These are phyloP conservation scores for Phyllotreta cruciferae DNA, from an alignment of 2,888 invertebrate species.

Conservation along the genomic window DNA sequence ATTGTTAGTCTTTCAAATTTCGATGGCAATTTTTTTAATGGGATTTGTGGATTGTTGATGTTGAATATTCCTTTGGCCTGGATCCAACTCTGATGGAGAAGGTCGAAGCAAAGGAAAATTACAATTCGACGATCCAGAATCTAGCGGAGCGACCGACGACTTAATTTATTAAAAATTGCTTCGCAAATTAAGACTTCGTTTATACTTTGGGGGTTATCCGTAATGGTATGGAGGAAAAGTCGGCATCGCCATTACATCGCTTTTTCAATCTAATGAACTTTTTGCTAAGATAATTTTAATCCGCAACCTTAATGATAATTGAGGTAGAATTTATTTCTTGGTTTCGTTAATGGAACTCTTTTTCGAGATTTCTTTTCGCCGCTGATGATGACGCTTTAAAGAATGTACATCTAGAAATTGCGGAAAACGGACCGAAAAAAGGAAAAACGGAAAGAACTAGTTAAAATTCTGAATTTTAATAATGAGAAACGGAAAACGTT, in stretches of 20 bases:
- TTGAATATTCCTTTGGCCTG: conserved; percentile 1
- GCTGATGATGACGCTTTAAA: conserved; percentile 18
- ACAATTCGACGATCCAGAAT: conserved; percentile 10
- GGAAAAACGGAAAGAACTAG: conserved; percentile 13
- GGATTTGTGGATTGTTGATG: not conserved
- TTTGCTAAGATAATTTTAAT: conserved; percentile 36
- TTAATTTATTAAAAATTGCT: conserved; percentile 37
- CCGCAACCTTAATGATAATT: conserved; percentile 36
- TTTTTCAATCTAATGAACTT: conserved; percentile 36
- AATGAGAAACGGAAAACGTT: conserved; percentile 6
- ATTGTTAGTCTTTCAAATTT: too few species aligned
- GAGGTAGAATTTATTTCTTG: conserved; percentile 35
- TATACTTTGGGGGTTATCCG: conserved; percentile 33
- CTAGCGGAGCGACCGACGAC: conserved; percentile 6
- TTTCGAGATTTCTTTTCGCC: conserved; percentile 25
- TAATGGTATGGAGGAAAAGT: conserved; percentile 31
- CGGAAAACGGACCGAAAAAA: not conserved
- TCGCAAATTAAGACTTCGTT: conserved; percentile 36
- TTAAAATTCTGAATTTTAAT: conserved; percentile 19
- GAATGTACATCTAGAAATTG: conserved; percentile 22
- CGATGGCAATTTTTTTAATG: too few species aligned
- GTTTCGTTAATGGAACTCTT: conserved; percentile 34
- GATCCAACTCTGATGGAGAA: conserved; percentile 6
- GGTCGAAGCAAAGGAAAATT: conserved; percentile 2
- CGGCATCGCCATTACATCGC: conserved; percentile 30